phyloP scores from a whole-genome alignment of 2,888 invertebrate genomes.

The Campoplex nolae region DNA sequence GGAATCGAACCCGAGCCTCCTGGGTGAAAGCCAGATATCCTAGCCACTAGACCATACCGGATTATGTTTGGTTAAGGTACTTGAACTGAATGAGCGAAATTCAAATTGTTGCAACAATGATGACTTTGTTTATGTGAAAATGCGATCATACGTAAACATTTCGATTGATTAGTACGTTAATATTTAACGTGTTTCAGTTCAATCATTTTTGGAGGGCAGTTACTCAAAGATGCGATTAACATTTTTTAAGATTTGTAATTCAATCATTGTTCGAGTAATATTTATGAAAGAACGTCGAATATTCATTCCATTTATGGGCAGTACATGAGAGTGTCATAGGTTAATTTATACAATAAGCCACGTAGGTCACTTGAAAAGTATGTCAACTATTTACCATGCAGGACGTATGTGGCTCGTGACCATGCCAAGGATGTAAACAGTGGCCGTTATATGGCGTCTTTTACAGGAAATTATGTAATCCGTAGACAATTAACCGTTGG shows the following conservation, averaged over 20 bases:
- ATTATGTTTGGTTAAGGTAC: not conserved
- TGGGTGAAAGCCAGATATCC: constrained; percentile 88
- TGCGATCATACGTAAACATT: too few species aligned
- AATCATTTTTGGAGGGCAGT: not conserved
- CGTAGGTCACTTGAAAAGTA: not conserved
- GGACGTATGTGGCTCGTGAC: not conserved
- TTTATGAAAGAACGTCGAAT: not conserved
- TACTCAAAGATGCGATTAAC: too few species aligned
- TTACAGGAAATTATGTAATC: not conserved
- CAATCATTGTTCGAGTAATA: too few species aligned
- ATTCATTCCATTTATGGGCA: not conserved
- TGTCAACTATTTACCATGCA: not conserved
- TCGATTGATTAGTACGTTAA: too few species aligned
- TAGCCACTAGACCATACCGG: constrained; percentile 87
- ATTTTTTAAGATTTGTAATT: too few species aligned
- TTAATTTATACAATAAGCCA: not conserved
- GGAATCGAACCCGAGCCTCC: constrained; percentile 88
- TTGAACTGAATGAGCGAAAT: not conserved
- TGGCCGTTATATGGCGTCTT: not conserved
- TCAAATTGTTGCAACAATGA: too few species aligned
- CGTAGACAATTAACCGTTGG: not conserved
- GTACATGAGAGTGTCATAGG: not conserved
- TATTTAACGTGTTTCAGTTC: not conserved
- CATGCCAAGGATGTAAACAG: not conserved
- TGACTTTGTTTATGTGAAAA: too few species aligned